Base-by-base conservation (phyloP, 2,888 invertebrate genomes). In the Hyalella azteca region DNA sequence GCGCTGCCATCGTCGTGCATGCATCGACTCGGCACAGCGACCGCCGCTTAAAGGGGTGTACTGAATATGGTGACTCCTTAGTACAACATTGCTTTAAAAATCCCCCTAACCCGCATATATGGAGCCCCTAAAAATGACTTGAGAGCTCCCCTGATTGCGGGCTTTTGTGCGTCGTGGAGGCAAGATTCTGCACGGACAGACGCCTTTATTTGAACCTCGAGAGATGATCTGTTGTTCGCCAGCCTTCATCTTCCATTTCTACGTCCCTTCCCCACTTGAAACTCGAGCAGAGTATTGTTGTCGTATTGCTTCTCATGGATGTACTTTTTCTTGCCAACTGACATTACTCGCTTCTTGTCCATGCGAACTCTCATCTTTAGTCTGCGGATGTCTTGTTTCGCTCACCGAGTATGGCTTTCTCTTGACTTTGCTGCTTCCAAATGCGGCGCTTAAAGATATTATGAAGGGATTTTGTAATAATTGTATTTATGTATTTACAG, bases 71-170 rank as follows among this genome's bases (percentile, higher is more conserved):
- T 19, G 13, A 19, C 66, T 36, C 19, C 66, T 66, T 36, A 66
- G 36, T 66, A 66, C 66, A 66, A 66, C 66, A 66, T 66, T 66
- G 66, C 66, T 66, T 66, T 66, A 66, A 66, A 66, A 66, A 29
- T 66, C 66, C 36, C 45, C 15, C 36, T 7, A 66, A 66, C 66
- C 36, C 66, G 66, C 66, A 66, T 66, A 66, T 66, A 66, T 66
- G 66, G 66, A 66, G 36, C 66, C 66, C 66, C 66, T 45, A 66
- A 66, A 66, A 66, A 66, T 66, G 66, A 66, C 66, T 66, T 66
- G 66, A 66, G 66, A 66, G 66, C 36, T 66, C 66, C 36, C 66
- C 66, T 66, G 66, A 66, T 66, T 66, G 66, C 36, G 66, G 29
- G 66, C 66, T 66, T 66, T 66, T 66, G 66, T 66, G 66, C 19